phyloP scores from a whole-genome alignment of 2,797 vertebrate species.

The Centroberyx gerrardi region DNA sequence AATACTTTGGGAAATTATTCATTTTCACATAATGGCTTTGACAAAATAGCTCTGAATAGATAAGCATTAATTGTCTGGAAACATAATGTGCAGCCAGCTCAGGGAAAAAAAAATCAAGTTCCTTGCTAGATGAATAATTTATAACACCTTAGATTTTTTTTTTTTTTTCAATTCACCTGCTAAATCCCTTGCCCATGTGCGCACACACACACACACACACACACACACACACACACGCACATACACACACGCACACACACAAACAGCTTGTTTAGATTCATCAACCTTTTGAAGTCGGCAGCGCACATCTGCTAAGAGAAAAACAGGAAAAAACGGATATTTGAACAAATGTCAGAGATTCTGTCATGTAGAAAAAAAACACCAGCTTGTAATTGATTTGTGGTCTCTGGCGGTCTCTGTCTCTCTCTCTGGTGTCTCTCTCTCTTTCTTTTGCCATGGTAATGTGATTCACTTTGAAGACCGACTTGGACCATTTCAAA shows the following conservation, averaged over 20 bases:
- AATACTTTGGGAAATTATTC: not conserved
- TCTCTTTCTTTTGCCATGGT: not conserved
- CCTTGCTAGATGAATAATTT: slow-evolving; percentile 36
- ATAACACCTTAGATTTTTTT: not conserved
- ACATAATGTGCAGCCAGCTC: not conserved
- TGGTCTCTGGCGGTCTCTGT: not conserved
- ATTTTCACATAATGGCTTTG: slow-evolving; percentile 12
- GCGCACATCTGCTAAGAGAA: slow-evolving; percentile 3
- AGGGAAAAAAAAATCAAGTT: not conserved
- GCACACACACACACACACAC: not conserved
- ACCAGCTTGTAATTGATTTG: not conserved
- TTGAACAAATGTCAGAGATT: slow-evolving; percentile 24
- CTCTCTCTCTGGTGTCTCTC: not conserved
- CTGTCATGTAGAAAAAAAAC: not conserved
- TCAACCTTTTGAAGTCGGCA: slow-evolving; percentile 7
- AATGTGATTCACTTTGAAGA: not conserved
- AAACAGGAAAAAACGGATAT: slow-evolving; percentile 7
- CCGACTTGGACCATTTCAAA: not conserved
- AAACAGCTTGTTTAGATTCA: slow-evolving; percentile 13
- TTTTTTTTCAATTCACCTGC: not conserved
- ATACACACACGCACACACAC: slow-evolving; percentile 25
- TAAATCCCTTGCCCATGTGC: not conserved
- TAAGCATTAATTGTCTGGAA: slow-evolving; percentile 25
- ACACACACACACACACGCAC: not conserved
- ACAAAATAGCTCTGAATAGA: slow-evolving; percentile 14